Evolutionary conservation across 2,113 vertebrate genomes (phyloP).

Genomic region (Apteryx mantelli): DNA sequence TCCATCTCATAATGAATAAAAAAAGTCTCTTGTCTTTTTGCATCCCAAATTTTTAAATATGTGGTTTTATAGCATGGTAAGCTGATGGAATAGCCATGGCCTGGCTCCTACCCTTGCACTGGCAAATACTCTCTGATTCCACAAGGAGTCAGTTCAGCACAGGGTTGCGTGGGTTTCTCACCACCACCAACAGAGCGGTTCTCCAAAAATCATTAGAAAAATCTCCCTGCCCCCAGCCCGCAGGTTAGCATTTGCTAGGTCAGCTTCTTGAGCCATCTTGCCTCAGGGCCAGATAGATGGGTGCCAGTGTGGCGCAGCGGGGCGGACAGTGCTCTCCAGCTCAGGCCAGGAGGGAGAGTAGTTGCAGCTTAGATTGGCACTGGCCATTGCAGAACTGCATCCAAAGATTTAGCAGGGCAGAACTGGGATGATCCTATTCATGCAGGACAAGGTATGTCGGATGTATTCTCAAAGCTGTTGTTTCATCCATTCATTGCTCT

Average conservation of each 20-base stretch:
- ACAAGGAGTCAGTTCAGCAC: fast-evolving
- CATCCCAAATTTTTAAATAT: background rate
- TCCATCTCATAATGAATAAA: background rate
- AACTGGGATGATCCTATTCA: background rate
- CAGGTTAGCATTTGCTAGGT: background rate
- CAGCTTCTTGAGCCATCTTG: background rate
- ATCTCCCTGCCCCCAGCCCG: background rate
- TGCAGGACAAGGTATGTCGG: background rate
- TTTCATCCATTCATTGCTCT: background rate
- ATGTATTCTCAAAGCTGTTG: background rate
- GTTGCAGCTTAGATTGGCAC: background rate
- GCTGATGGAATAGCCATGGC: background rate
- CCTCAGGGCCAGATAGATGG: background rate
- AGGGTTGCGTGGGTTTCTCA: background rate
- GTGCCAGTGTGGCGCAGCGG: fast-evolving
- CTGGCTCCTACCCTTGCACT: background rate
- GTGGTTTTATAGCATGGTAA: background rate
- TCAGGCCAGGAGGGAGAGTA: background rate
- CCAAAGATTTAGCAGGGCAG: background rate
- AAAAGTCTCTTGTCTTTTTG: background rate
- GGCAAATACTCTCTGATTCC: background rate
- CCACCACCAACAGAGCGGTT: background rate
- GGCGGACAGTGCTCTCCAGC: background rate
- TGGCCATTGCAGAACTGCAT: background rate
- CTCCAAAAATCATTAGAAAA: background rate